Evolutionary conservation across 1,140 invertebrate genomes (phyloP), one percentile per base, ranked within the genome.

Genomic region (Hycleus phaleratus): DNA sequence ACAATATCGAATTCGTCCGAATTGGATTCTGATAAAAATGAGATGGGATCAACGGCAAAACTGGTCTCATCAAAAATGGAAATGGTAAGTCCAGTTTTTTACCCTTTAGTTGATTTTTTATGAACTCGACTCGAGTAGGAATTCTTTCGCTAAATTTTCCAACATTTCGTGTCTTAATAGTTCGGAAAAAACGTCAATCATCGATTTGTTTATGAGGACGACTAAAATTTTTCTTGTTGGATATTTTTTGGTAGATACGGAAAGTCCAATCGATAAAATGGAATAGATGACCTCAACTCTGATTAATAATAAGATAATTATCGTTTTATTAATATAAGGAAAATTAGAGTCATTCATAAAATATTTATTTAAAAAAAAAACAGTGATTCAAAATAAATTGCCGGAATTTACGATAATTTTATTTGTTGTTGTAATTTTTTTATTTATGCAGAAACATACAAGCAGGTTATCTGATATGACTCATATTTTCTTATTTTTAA

Each of bases 1-100:
- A 42, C 32, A 6, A 11, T 44, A 24, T 56, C 55, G 2, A 57
- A 53, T 26, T 42, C 43, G 4, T 66, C 64, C 3, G 64, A 60
- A 60, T 38, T 58, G 26, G 49, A 58, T n/a, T 58, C 58, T 5
- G 47, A 49, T 6, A 60, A 48, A 58, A 62, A 59, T 38, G 70
- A 71, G 49, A 67, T 68, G 60, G 70, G 70, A 38, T 71, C 70
- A 10, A 70, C 68, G 6, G 61, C 62, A 3, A 70, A 68, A 52
- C 39, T 71, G 46, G 66, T 71, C 5, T 62, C 68, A 12, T 53
- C 63, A 3, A 70, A 70, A 63, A 59, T 69, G 24, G 63, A 68
- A 60, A 56, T 53, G 64, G 70, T 71, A 59, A 65, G 68, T 42
- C 38, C 38, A 39, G 38, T 7, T 7, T 39, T 7, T 39, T 10